These are phyloP conservation scores for Trialeurodes vaporariorum DNA, from an alignment of 1,140 invertebrate genomes.

Conservation along the genomic window DNA sequence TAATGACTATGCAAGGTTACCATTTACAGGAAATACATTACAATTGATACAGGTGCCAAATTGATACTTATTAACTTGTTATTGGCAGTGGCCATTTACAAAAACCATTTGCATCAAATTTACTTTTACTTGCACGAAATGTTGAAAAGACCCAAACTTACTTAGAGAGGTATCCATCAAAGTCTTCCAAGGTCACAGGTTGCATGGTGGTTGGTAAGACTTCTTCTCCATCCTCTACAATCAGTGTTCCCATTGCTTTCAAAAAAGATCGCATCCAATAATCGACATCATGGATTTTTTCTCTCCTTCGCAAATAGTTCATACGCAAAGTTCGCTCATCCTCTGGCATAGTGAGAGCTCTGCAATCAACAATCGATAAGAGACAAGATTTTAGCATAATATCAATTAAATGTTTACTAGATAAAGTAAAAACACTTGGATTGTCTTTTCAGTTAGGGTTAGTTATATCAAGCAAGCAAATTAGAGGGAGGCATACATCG, in stretches of 20 bases:
- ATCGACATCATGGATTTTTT: conserved; percentile 72
- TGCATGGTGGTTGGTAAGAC: conserved; percentile 71
- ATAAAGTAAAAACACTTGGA: conserved; percentile 11
- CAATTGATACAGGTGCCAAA: no score
- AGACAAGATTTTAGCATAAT: no score
- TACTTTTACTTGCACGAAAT: no score
- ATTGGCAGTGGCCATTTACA: no score
- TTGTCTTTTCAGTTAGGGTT: no score
- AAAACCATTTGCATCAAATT: no score
- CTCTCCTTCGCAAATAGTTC: conserved; percentile 67
- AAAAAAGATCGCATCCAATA: conserved; percentile 82
- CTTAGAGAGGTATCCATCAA: conserved; percentile 73
- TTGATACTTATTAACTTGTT: no score
- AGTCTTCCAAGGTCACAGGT: conserved; percentile 73
- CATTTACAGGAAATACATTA: no score
- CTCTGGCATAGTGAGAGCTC: conserved; percentile 78
- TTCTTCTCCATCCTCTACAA: conserved; percentile 60
- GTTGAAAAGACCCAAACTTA: conserved; percentile 40
- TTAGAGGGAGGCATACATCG: no score
- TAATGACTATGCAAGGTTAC: no score
- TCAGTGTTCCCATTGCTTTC: conserved; percentile 67
- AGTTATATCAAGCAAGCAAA: no score
- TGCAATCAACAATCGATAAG: conserved; percentile 1
- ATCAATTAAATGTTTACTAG: background rate
- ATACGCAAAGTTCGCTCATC: conserved; percentile 77